Base-by-base conservation (phyloP, 2,888 invertebrate species). In the Geotrupes spiniger region DNA sequence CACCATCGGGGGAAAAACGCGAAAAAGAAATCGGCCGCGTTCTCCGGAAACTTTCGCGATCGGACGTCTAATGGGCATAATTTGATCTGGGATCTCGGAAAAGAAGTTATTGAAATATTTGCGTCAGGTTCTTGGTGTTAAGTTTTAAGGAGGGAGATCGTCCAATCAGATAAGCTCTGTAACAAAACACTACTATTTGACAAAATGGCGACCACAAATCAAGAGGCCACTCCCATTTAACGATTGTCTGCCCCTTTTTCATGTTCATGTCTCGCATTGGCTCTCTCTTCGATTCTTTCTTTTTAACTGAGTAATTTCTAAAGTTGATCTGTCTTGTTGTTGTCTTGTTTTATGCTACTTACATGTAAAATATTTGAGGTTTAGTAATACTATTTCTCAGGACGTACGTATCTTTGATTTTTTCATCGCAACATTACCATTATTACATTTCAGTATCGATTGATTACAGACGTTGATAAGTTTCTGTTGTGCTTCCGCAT, bases 131-230 rank as follows among this genome's bases (percentile, higher is more conserved):
- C 33, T 33, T 33, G 33, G 15, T 14, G 33, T 33, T 33, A 33
- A 33, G 33, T 42, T 49, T 46, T 57, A 63, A 70, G 68, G 72
- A 69, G 71, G 71, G 72, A 74, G 74, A 73, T 74, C 64, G 63
- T 68, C 74, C 74, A 74, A 74, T 74, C 66, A 71, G 74, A 74
- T 74, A 74, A 73, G 66, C 63, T 64, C 63, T 65, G 69, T 72
- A 71, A 73, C 73, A 74, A 74, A 74, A 74, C 74, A 74, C 70
- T 71, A 72, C 72, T 73, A 74, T 74, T 73, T 74, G 74, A 74
- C 74, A 74, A 74, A 74, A 74, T 74, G 74, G 74, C 74, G 74
- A 73, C 74, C 72, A 73, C 74, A 74, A 74, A 74, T 74, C 74
- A 74, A 69, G 63, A 63, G 62, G 66, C 71, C 59, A 66, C 73